These are phyloP conservation scores for Torymus tubicola DNA, from an alignment of 2,888 invertebrate species.

Conservation along the genomic window DNA sequence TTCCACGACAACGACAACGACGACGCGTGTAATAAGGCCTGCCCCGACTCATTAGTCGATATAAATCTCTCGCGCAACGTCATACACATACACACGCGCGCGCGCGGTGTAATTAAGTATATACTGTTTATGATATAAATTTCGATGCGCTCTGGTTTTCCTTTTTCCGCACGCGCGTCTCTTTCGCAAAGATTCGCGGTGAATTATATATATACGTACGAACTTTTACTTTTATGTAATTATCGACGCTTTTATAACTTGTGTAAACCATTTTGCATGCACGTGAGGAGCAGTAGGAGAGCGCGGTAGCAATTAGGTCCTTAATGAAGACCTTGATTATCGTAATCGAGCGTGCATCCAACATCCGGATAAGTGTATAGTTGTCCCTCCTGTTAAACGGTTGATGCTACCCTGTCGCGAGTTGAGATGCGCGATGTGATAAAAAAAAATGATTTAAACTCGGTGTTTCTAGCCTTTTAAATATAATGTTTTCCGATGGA, in stretches of 20 bases:
- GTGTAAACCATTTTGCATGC: slow-evolving; percentile 24
- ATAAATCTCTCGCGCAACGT: slow-evolving; percentile 13
- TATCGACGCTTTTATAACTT: slow-evolving; percentile 3
- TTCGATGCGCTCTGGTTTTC: not conserved
- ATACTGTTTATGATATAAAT: not conserved
- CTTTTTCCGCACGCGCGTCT: not conserved
- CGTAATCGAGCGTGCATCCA: too few relatives aligned
- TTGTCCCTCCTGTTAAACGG: too few relatives aligned
- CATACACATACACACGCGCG: too few relatives aligned
- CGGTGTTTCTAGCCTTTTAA: too few relatives aligned
- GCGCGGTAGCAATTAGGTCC: too few relatives aligned
- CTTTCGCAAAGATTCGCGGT: not conserved
- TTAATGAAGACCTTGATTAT: too few relatives aligned
- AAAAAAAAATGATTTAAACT: too few relatives aligned
- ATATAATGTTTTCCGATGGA: too few relatives aligned
- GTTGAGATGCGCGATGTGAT: too few relatives aligned
- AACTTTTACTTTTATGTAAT: slow-evolving; percentile 55
- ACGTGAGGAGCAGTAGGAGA: not conserved
- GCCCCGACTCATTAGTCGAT: slow-evolving; percentile 8
- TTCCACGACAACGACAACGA: too few relatives aligned
- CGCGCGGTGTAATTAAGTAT: slow-evolving; percentile 21
- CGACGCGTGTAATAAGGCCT: too few relatives aligned
- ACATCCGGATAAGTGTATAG: slow-evolving; percentile 22
- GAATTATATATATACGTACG: not conserved
- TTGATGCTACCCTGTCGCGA: too few relatives aligned